Conservation (phyloP, 2,113 vertebrate species). For the Pelecanoides urinatrix region DNA sequence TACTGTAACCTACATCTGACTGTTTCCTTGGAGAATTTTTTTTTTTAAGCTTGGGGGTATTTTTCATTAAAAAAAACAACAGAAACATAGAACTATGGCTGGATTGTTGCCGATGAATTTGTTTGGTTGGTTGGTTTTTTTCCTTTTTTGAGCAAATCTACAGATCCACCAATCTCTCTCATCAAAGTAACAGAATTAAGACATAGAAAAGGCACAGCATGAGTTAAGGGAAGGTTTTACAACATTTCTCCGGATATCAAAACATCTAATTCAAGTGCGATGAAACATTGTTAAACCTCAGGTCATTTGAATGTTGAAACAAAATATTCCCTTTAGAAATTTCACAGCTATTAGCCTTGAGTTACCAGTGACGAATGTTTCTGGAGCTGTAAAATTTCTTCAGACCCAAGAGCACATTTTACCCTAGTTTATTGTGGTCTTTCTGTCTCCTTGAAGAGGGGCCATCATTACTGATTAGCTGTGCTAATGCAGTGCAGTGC, state of each 20-base stretch:
- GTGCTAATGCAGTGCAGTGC: not conserved
- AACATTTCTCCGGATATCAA: not conserved
- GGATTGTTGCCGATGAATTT: not conserved
- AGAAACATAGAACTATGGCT: not conserved
- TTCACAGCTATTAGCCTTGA: constrained; percentile 47
- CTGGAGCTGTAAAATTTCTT: constrained; percentile 16
- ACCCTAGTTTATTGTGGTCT: constrained; percentile 21
- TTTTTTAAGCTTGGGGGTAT: not conserved
- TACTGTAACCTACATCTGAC: not conserved
- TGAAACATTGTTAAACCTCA: constrained; percentile 5
- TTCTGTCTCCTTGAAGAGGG: not conserved
- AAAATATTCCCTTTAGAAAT: constrained; percentile 55
- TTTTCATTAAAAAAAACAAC: not conserved
- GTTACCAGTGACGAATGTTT: constrained; percentile 17
- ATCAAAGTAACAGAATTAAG: not conserved
- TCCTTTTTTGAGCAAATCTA: not conserved
- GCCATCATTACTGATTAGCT: not conserved
- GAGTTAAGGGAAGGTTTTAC: not conserved
- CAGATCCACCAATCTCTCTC: not conserved
- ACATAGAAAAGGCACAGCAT: not conserved
- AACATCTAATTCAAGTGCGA: constrained; percentile 14
- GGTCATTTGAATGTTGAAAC: constrained; percentile 52
- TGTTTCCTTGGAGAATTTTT: not conserved
- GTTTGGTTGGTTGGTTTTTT: not conserved
- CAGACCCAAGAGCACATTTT: constrained; percentile 35